Conservation (phyloP, 2,888 invertebrate genomes). For the Drosophila paucipuncta region DNA sequence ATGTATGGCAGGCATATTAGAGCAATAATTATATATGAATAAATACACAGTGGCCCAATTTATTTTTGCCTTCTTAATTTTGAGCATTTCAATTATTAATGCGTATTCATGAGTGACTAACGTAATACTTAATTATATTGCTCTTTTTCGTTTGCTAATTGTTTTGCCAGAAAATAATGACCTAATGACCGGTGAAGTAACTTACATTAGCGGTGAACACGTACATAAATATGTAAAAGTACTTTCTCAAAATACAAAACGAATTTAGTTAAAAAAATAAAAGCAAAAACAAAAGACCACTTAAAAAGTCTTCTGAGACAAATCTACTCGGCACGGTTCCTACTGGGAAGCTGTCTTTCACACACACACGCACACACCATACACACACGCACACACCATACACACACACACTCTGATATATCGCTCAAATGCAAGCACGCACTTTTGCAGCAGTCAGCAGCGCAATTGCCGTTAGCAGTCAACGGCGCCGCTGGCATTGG, state of each 20-base stretch:
- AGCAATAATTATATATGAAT: not conserved
- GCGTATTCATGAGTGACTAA: not conserved
- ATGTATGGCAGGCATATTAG: not conserved
- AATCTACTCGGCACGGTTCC: not conserved
- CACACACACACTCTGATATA: constrained; percentile 42
- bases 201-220: not conserved
- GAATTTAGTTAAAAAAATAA: not conserved
- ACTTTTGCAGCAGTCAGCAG: constrained; percentile 71
- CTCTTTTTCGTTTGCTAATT: not conserved
- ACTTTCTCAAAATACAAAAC: not conserved
- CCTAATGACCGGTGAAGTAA: not conserved
- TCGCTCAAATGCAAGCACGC: constrained; percentile 73
- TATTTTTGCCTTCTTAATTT: not conserved
- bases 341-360: not conserved
- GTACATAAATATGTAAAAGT: not conserved
- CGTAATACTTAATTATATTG: not conserved
- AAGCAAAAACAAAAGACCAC: not conserved
- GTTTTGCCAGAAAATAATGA: not conserved
- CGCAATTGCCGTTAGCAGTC: constrained; percentile 17
- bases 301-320: not conserved
- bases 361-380: constrained; percentile 3
- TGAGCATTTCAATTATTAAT: not conserved
- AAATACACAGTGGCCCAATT: not conserved
- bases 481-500: constrained; percentile 15
- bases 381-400: not conserved